Percentiles rank a stretch among this genome's conserved stretches.
These are phyloP conservation scores for Istiophorus platypterus DNA, from an alignment of 2,113 vertebrate genomes.

Conservation along the genomic window DNA sequence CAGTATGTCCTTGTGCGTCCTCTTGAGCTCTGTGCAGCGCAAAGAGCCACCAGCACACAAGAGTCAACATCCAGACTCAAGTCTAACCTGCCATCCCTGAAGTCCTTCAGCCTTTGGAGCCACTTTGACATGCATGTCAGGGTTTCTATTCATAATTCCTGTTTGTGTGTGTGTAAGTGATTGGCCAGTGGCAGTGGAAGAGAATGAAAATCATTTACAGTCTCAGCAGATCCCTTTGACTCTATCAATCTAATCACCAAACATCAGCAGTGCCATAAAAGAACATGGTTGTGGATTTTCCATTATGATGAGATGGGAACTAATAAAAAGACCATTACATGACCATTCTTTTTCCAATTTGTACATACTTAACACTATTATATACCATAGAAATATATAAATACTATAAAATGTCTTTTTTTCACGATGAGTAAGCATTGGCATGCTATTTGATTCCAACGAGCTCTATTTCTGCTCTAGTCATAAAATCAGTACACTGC, in stretches of 20 bases:
- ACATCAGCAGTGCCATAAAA: constrained; percentile 46
- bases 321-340: constrained; percentile 53
- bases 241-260: constrained; percentile 23
- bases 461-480: constrained; percentile 62
- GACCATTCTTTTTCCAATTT: constrained; percentile 60
- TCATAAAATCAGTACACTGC: constrained; percentile 58
- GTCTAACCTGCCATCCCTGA: constrained; percentile 27
- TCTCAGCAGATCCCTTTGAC: constrained; percentile 58
- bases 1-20: background rate
- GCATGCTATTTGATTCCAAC: constrained; percentile 76
- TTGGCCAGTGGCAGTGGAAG: constrained; percentile 20
- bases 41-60: background rate
- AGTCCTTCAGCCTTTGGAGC: constrained; percentile 29
- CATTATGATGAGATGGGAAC: constrained; percentile 43
- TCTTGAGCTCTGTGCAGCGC: constrained; percentile 5
- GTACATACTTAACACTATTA: constrained; percentile 80
- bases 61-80: background rate
- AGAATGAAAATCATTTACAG: constrained; percentile 40
- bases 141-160: constrained; percentile 11
- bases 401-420: constrained; percentile 78
- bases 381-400: constrained; percentile 86
- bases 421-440: constrained; percentile 73
- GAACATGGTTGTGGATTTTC: constrained; percentile 40
- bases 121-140: background rate
- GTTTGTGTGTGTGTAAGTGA: background rate